These are phyloP conservation scores for Spialia ferax DNA, from an alignment of 2,888 invertebrate genomes.

Conservation along the genomic window DNA sequence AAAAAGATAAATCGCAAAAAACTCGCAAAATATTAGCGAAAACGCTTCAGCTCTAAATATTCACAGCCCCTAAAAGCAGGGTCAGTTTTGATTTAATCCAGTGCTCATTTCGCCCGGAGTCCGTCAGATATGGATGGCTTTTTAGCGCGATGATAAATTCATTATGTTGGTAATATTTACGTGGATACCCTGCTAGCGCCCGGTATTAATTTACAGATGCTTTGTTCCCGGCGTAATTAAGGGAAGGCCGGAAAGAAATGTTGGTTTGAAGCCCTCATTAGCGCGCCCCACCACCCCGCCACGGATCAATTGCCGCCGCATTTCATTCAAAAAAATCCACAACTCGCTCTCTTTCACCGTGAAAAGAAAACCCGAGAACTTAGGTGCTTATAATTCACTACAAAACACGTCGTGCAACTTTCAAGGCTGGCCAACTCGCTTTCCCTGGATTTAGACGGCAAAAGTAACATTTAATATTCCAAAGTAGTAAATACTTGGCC, in stretches of 20 bases:
- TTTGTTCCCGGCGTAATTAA: constrained; percentile 57
- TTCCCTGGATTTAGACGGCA: constrained; percentile 9
- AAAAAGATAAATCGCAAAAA: constrained; percentile 31
- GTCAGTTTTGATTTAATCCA: constrained; percentile 41
- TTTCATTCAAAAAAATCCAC: constrained; percentile 36
- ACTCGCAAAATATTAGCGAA: constrained; percentile 31
- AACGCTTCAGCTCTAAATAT: constrained; percentile 32
- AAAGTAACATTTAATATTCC: constrained; percentile 21
- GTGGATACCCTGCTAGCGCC: constrained; percentile 37
- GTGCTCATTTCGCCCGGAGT: constrained; percentile 36
- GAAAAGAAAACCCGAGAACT: constrained; percentile 18
- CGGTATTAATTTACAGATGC: constrained; percentile 51
- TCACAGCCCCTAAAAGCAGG: constrained; percentile 38
- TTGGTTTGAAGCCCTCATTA: constrained; percentile 56
- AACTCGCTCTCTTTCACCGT: constrained; percentile 29
- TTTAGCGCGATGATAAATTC: constrained; percentile 43
- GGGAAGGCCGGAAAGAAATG: constrained; percentile 54
- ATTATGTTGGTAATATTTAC: constrained; percentile 41
- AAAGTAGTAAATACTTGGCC: constrained; percentile 29
- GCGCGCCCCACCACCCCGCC: constrained; percentile 42
- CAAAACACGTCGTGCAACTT: neutral
- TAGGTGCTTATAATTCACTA: neutral
- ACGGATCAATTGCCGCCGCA: constrained; percentile 37
- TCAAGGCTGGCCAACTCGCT: constrained; percentile 19
- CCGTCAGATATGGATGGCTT: constrained; percentile 39